These are phyloP conservation scores for Achlya flavicornis DNA, from an alignment of 2,888 invertebrate genomes.

Conservation along the genomic window DNA sequence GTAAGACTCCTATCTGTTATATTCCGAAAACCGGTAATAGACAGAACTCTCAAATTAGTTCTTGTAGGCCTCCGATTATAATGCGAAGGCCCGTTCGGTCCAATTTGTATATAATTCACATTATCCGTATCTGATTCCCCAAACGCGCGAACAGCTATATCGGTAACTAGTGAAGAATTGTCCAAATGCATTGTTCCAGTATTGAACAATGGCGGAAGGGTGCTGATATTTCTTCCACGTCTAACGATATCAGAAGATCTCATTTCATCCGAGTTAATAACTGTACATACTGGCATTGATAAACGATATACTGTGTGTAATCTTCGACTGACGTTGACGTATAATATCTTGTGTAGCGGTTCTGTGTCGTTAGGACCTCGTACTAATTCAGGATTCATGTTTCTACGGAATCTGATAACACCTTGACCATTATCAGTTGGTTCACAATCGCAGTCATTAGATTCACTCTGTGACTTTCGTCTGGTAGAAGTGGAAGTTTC, in stretches of 20 bases:
- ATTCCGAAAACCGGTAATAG: slow-evolving; percentile 83
- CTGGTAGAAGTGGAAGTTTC: too few species aligned
- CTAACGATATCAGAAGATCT: neutral
- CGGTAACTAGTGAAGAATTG: slow-evolving; percentile 54
- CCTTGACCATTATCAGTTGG: neutral
- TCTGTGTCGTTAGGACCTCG: slow-evolving; percentile 23
- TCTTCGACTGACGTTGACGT: slow-evolving; percentile 54
- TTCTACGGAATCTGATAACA: slow-evolving; percentile 20
- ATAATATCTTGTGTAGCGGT: slow-evolving; percentile 50
- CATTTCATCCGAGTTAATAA: slow-evolving; percentile 13
- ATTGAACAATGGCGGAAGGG: neutral
- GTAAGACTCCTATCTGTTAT: slow-evolving; percentile 86
- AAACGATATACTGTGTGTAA: slow-evolving; percentile 43
- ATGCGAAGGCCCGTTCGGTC: slow-evolving; percentile 33
- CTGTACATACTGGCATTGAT: slow-evolving; percentile 19
- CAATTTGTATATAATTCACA: slow-evolving; percentile 60
- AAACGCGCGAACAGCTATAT: slow-evolving; percentile 61
- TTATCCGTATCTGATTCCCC: slow-evolving; percentile 62
- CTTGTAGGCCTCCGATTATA: slow-evolving; percentile 56
- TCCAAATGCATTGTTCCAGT: slow-evolving; percentile 30
- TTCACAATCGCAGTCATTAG: too few species aligned
- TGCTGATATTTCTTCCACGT: neutral
- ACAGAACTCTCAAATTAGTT: slow-evolving; percentile 77
- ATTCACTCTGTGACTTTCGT: too few species aligned
- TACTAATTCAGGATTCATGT: slow-evolving; percentile 29